Percentiles rank a stretch among this genome's conserved stretches.
Conservation (phyloP, 2,888 invertebrate species). For the Troides oblongomaculatus region DNA sequence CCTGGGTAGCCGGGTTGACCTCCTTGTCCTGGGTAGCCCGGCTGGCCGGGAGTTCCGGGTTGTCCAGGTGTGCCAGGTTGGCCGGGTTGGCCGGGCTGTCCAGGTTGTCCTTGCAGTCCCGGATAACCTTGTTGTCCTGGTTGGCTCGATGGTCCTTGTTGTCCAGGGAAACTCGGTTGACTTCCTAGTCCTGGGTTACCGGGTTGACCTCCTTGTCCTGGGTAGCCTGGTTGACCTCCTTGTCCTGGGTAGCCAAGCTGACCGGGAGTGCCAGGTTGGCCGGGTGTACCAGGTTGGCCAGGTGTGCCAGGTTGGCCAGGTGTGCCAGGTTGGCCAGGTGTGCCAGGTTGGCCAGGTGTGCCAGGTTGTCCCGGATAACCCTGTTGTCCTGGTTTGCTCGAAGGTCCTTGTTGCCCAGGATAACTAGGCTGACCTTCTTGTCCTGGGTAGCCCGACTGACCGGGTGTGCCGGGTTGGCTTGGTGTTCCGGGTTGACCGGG, state of each 20-base stretch:
- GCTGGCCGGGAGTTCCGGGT: slow-evolving; percentile 34
- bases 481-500: slow-evolving; percentile 36
- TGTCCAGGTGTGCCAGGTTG: slow-evolving; percentile 37
- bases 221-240: slow-evolving; percentile 45
- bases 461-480: slow-evolving; percentile 3
- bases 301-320: slow-evolving; percentile 33
- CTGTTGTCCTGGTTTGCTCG: slow-evolving; percentile 35
- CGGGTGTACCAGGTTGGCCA: slow-evolving; percentile 27
- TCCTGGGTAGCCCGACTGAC: slow-evolving; percentile 34
- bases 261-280: slow-evolving; percentile 26
- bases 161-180: slow-evolving; percentile 38
- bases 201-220: slow-evolving; percentile 37
- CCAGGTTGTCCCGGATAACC: slow-evolving; percentile 48
- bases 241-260: slow-evolving; percentile 40
- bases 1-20: slow-evolving; percentile 37
- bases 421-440: slow-evolving; percentile 11
- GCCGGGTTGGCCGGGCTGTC: slow-evolving; percentile 38
- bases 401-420: slow-evolving; percentile 37
- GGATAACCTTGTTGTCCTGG: slow-evolving; percentile 39
- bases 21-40: slow-evolving; percentile 33
- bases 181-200: slow-evolving; percentile 31
- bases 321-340: slow-evolving; percentile 38
- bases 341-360: slow-evolving; percentile 45
- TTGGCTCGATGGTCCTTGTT: slow-evolving; percentile 32
- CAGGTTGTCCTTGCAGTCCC: slow-evolving; percentile 36